Evolutionary conservation across 2,888 invertebrate genomes (phyloP), one percentile per base, ranked within the genome.

Genomic region (Hylaea fasciaria): DNA sequence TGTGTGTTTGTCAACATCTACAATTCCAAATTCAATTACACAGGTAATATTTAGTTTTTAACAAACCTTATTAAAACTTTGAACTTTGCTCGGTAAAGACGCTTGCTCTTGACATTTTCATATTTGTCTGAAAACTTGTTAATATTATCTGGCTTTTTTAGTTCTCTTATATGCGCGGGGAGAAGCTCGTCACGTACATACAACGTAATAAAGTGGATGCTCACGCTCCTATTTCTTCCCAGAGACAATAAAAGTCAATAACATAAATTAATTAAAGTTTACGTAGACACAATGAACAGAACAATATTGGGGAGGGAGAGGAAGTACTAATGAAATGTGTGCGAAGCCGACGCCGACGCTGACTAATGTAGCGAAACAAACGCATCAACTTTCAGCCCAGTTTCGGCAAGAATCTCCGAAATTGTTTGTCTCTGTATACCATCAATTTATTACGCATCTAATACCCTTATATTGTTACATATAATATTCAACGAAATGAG

Each of bases 241-340:
- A 55, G 65, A 63, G 65, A 65, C 69, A 74, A 80, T 79, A 75
- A 75, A 78, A 78, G 77, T 80, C 80, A 80, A 83, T 86, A 82
- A 80, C 75, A 76, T 77, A 82, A 85, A 87, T 87, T 87, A 86
- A 87, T 86, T 84, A 84, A 85, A 88, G 80, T 81, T 80, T 82
- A 82, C 77, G 80, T 72, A 79, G 78, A 78, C 74, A 76, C 78
- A 83, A 85, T 84, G 85, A 86, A 83, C 81, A 81, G 78, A 85
- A 83, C 83, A 86, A 83, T 85, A 86, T 83, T 78, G 80, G 74
- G 71, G 76, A 75, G 72, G 76, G 76, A 77, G 68, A 64, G 66
- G 57, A 66, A 73, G 80, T 81, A 82, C 86, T 90, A 91, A 91
- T 91, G 88, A 90, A 91, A 91, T 88, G 86, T 86, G 83, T 82